These are phyloP conservation scores for Temnothorax longispinosus DNA, from an alignment of 1,140 invertebrate genomes.

Conservation along the genomic window DNA sequence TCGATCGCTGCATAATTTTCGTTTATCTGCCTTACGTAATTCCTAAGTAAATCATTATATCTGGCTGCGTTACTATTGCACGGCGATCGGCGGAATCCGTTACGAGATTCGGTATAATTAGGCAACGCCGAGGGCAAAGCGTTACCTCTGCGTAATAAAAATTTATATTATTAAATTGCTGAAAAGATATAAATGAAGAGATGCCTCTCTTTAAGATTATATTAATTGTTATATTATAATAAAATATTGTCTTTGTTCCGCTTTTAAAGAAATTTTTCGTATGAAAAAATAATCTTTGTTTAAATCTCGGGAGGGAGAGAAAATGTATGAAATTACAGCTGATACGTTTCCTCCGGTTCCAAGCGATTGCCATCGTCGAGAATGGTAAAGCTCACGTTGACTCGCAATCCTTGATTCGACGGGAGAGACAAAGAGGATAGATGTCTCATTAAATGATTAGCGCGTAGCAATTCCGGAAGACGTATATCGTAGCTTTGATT, in stretches of 20 bases:
- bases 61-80: background rate
- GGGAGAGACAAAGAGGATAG: background rate
- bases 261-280: background rate
- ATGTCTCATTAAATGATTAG: constrained; percentile 38
- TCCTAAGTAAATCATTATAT: background rate
- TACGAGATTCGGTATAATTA: background rate
- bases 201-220: background rate
- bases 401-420: constrained; percentile 27
- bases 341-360: constrained; percentile 1
- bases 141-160: background rate
- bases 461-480: constrained; percentile 9
- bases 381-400: constrained; percentile 62
- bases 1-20: constrained; percentile 61
- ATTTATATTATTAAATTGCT: constrained; percentile 4
- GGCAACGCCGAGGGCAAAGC: background rate
- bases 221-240: background rate
- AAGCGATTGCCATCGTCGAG: constrained; percentile 3
- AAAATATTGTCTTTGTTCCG: background rate
- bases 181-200: background rate
- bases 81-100: background rate
- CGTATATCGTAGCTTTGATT: constrained; percentile 14
- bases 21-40: constrained; percentile 61
- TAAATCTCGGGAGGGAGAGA: background rate
- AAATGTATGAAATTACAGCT: background rate
- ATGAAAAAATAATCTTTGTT: background rate